These are phyloP conservation scores for Alfaro cultratus DNA, from an alignment of 2,797 vertebrate species.

Conservation along the genomic window DNA sequence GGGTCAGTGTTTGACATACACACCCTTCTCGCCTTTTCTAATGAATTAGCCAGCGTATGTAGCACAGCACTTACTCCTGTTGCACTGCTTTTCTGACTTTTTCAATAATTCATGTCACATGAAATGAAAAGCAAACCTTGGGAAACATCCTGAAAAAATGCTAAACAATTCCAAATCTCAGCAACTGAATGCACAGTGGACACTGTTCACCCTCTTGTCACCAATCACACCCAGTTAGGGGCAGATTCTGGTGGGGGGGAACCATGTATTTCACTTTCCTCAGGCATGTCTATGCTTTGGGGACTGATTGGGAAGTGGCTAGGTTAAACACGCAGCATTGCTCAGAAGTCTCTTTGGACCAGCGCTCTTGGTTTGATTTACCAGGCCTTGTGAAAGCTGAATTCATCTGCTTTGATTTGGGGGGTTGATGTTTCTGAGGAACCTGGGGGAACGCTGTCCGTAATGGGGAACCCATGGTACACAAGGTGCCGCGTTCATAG, in stretches of 20 bases:
- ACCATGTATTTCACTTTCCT: slow-evolving; percentile 4
- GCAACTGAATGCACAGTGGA: not conserved
- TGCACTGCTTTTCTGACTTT: not conserved
- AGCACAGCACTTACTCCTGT: not conserved
- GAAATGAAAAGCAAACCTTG: not conserved
- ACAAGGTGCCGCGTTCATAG: not conserved
- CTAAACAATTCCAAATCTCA: not conserved
- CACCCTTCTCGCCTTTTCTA: not conserved
- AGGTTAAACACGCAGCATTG: not conserved
- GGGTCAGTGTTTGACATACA: not conserved
- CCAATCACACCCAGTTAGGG: slow-evolving; percentile 1
- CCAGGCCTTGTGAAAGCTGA: not conserved
- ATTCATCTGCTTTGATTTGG: slow-evolving; percentile 2
- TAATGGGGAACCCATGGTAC: not conserved
- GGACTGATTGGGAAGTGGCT: not conserved
- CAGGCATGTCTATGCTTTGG: not conserved
- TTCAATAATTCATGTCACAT: not conserved
- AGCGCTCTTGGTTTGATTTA: slow-evolving; percentile 1
- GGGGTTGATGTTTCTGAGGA: not conserved
- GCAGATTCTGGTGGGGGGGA: not conserved
- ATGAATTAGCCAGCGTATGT: not conserved
- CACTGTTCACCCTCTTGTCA: not conserved
- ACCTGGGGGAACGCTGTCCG: not conserved
- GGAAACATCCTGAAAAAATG: not conserved
- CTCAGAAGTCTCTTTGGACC: slow-evolving; percentile 1